Conservation (phyloP, 2,797 vertebrate species). For the Tadarida brasiliensis region DNA sequence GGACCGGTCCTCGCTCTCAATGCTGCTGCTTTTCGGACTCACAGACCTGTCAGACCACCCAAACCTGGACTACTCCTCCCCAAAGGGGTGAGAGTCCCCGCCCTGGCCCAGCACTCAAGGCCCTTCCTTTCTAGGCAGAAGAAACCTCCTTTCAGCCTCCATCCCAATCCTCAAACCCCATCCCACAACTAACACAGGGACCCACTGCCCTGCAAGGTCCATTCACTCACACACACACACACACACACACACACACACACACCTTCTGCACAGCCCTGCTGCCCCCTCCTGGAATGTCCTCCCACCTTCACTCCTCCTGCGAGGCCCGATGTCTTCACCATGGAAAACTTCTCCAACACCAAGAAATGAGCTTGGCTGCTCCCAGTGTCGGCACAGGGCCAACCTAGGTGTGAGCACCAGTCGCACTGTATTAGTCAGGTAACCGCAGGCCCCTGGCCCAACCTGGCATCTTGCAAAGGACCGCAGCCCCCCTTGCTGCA, state of each 20-base stretch:
- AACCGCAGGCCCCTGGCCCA: not conserved
- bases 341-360: not conserved
- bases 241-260: too few species aligned
- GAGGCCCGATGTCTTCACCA: not conserved
- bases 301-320: not conserved
- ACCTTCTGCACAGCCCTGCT: not conserved
- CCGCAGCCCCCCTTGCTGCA: not conserved
- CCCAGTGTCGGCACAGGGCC: not conserved
- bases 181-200: not conserved
- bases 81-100: too few species aligned
- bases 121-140: not conserved
- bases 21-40: not conserved
- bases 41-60: not conserved
- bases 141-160: not conserved
- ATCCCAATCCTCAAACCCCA: not conserved
- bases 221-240: not conserved
- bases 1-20: not conserved
- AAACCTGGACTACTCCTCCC: not conserved
- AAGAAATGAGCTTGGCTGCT: not conserved
- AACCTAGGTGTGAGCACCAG: too few species aligned
- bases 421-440: not conserved
- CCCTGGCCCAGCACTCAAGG: not conserved
- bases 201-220: not conserved
- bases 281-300: not conserved
- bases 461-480: too few species aligned